Conservation (phyloP, 2,113 vertebrate genomes). For the Ia io region DNA sequence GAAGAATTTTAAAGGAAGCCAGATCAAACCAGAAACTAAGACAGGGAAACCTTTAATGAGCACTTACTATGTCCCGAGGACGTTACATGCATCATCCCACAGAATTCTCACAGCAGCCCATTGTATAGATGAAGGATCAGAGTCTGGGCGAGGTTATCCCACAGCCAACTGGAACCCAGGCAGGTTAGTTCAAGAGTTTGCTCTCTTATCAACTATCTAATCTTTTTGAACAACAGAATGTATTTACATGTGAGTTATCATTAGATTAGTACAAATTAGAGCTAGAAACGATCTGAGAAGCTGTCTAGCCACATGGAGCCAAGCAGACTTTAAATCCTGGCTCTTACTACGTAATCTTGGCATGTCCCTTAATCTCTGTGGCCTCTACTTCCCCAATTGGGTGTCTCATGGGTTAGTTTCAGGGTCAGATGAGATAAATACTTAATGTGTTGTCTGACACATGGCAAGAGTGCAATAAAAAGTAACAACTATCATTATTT, state of each 20-base stretch:
- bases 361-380: neutral
- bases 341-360: neutral
- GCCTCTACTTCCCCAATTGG: neutral
- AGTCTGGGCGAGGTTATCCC: neutral
- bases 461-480: neutral
- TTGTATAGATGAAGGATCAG: neutral
- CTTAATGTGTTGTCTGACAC: neutral
- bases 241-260: neutral
- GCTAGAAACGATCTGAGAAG: neutral
- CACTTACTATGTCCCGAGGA: neutral
- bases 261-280: neutral
- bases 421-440: neutral
- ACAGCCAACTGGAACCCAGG: neutral
- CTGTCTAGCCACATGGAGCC: neutral
- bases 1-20: neutral
- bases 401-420: neutral
- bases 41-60: neutral
- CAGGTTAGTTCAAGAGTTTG: neutral
- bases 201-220: neutral
- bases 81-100: accelerated
- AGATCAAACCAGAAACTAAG: neutral
- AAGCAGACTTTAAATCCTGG: neutral
- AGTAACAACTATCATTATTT: neutral
- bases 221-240: neutral
- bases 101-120: neutral